phyloP scores from a whole-genome alignment of 1,140 invertebrate genomes.

The Cydia fagiglandana region DNA sequence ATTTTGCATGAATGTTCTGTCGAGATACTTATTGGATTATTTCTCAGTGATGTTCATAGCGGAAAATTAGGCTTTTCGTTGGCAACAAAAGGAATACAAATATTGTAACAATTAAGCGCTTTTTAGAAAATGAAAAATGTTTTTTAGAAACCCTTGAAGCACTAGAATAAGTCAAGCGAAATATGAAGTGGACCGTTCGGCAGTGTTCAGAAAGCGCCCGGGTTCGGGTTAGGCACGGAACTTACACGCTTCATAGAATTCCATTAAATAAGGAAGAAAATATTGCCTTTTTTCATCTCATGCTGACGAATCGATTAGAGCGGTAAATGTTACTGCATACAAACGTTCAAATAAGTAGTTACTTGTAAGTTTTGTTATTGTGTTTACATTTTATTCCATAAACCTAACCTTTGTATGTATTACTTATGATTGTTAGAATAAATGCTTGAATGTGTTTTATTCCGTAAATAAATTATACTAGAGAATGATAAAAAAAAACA shows the following conservation, averaged over 20 bases:
- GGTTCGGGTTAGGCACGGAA: not conserved
- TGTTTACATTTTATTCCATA: too few relatives aligned
- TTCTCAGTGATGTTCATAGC: not conserved
- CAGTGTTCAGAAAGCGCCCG: not conserved
- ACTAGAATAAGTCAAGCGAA: not conserved
- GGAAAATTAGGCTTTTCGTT: not conserved
- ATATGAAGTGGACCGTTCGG: constrained; percentile 8
- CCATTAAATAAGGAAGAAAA: not conserved
- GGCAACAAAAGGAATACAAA: not conserved
- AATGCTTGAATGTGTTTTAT: too few relatives aligned
- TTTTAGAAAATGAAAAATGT: too few relatives aligned
- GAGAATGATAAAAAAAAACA: too few relatives aligned
- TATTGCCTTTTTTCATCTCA: not conserved
- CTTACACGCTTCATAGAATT: not conserved
- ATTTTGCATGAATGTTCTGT: constrained; percentile 5
- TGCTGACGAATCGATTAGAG: not conserved
- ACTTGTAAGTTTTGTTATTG: too few relatives aligned
- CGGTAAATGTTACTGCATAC: not conserved
- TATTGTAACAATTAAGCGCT: too few relatives aligned
- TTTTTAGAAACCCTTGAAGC: not conserved
- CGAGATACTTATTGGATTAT: constrained; percentile 15
- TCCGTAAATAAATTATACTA: too few relatives aligned
- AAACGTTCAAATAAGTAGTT: too few relatives aligned
- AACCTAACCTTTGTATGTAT: too few relatives aligned
- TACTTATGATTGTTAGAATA: too few relatives aligned